phyloP scores from a whole-genome alignment of 2,113 vertebrate genomes.

The Tursiops truncatus region DNA sequence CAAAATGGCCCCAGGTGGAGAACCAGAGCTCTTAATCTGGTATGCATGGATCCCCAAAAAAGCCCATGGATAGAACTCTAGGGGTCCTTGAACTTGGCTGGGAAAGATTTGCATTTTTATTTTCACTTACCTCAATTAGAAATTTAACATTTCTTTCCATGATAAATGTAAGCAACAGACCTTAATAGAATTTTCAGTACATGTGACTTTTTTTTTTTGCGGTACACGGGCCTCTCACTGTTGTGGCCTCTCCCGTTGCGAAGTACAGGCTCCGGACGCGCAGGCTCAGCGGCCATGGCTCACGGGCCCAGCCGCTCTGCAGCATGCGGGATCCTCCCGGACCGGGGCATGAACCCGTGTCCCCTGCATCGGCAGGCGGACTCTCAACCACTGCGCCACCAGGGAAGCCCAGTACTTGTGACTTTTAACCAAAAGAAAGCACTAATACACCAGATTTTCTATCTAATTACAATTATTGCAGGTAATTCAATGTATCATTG shows the following conservation, averaged over 20 bases:
- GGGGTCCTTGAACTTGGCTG: neutral
- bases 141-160: neutral
- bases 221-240: too few species aligned
- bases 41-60: neutral
- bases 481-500: neutral
- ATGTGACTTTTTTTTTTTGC: neutral
- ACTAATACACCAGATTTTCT: neutral
- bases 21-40: neutral
- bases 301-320: too few species aligned
- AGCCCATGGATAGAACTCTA: neutral
- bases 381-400: too few species aligned
- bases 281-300: too few species aligned
- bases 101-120: neutral
- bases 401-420: neutral
- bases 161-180: neutral
- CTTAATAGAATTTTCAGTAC: neutral
- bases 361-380: too few species aligned
- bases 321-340: too few species aligned
- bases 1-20: neutral
- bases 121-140: neutral
- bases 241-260: too few species aligned
- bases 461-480: neutral
- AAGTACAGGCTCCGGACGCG: too few species aligned
- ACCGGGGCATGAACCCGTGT: too few species aligned
- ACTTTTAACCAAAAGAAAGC: neutral